A percentile compares a stretch with the other conserved stretches of the same genome.
Conservation (phyloP, 2,113 vertebrate species). For the Tachuris rubrigastra region DNA sequence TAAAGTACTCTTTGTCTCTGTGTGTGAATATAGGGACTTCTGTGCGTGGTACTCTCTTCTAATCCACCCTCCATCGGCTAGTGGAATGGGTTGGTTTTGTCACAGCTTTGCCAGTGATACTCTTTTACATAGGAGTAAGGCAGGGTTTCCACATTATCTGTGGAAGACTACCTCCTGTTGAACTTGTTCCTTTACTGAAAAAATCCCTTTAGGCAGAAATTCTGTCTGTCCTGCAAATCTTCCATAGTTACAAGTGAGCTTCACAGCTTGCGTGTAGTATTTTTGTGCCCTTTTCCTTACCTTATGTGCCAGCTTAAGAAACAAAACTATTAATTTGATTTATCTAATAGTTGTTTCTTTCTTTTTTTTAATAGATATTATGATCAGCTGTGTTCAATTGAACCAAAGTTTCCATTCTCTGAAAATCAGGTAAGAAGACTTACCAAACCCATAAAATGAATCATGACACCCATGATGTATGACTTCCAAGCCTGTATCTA, state of each 20-base stretch:
- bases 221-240: neutral
- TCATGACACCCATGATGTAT: accelerated
- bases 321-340: neutral
- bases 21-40: neutral
- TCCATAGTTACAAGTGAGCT: neutral
- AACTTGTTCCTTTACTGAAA: neutral
- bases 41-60: neutral
- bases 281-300: neutral
- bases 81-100: neutral
- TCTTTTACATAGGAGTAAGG: neutral
- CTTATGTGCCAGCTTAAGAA: neutral
- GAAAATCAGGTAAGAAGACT: slow-evolving; percentile 89
- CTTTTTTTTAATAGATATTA: slow-evolving; percentile 83
- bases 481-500: neutral
- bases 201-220: neutral
- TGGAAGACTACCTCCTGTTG: neutral
- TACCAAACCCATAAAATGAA: neutral
- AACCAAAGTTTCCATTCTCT: slow-evolving; percentile 96
- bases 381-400: slow-evolving; percentile 94
- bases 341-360: neutral
- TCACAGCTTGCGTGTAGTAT: neutral
- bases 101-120: neutral
- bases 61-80: neutral
- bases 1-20: neutral
- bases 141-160: neutral